Evolutionary conservation across 2,797 vertebrate genomes (phyloP).

Genomic region (Halcyon chelicuti): DNA sequence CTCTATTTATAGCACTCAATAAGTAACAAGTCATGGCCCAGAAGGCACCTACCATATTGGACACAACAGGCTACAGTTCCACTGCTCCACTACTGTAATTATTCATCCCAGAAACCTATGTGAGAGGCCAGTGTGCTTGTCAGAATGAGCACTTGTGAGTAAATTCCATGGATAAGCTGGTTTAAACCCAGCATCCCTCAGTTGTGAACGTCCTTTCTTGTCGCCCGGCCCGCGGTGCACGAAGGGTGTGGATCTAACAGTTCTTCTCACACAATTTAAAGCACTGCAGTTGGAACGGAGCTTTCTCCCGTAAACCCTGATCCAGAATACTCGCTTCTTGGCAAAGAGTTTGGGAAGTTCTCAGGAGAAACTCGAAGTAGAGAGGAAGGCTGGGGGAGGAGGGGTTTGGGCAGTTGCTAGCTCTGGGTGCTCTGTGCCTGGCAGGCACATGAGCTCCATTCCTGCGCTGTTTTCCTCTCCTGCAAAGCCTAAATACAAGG

Average conservation of each 20-base stretch:
- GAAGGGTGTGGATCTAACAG: neutral
- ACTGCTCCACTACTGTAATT: neutral
- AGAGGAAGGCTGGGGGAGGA: neutral
- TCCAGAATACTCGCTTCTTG: neutral
- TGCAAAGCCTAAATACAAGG: neutral
- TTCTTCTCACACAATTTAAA: neutral
- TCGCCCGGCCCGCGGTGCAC: neutral
- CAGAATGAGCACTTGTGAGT: neutral
- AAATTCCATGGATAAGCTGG: neutral
- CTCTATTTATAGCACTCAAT: conserved; percentile 3
- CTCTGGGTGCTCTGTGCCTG: neutral
- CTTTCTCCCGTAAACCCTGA: neutral
- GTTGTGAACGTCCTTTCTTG: neutral
- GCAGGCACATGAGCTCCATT: neutral
- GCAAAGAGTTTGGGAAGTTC: neutral
- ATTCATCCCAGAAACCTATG: neutral
- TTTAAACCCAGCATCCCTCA: neutral
- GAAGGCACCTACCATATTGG: neutral
- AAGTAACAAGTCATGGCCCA: neutral
- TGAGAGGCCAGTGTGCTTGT: neutral
- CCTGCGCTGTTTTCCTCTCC: neutral
- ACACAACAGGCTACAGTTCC: conserved; percentile 15
- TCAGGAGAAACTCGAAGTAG: neutral
- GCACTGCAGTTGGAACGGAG: neutral
- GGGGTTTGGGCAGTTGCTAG: neutral